Evolutionary conservation across 2,113 vertebrate genomes (phyloP).

Genomic region (Vimba vimba): DNA sequence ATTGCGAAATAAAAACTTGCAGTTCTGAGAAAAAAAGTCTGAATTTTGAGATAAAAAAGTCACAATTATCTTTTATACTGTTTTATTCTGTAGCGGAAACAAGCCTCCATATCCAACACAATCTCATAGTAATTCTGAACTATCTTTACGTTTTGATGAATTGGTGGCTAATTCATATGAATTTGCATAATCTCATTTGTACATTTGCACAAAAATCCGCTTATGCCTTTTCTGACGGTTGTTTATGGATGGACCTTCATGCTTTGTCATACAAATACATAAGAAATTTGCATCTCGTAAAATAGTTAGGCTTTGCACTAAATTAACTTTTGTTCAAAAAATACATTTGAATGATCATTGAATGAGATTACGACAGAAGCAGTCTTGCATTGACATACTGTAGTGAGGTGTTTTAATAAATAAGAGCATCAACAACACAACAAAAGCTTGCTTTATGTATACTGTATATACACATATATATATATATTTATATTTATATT

Average conservation of each 20-base stretch:
- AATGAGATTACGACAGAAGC: background rate
- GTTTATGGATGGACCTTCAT: background rate
- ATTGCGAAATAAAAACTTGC: too few relatives aligned
- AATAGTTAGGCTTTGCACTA: background rate
- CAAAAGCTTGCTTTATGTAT: constrained; percentile 76
- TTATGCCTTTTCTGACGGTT: background rate
- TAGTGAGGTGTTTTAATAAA: constrained; percentile 84
- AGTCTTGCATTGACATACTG: constrained; percentile 45
- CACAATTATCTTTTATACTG: too few relatives aligned
- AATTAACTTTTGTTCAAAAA: too few relatives aligned
- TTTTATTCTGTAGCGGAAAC: too few relatives aligned
- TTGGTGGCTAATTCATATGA: background rate
- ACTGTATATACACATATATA: constrained; percentile 70
- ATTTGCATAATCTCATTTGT: background rate
- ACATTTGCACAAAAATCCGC: background rate
- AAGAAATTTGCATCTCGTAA: background rate
- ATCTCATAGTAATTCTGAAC: background rate
- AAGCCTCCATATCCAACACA: background rate
- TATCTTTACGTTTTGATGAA: background rate
- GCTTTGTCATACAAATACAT: background rate
- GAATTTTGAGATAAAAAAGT: too few relatives aligned
- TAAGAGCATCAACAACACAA: constrained; percentile 77
- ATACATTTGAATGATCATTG: background rate
- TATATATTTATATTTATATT: constrained; percentile 71
- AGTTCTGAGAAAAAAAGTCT: too few relatives aligned